These are phyloP conservation scores for Antedon mediterranea DNA, from an alignment of 53 echinoderm and acorn worm genomes.

Conservation along the genomic window DNA sequence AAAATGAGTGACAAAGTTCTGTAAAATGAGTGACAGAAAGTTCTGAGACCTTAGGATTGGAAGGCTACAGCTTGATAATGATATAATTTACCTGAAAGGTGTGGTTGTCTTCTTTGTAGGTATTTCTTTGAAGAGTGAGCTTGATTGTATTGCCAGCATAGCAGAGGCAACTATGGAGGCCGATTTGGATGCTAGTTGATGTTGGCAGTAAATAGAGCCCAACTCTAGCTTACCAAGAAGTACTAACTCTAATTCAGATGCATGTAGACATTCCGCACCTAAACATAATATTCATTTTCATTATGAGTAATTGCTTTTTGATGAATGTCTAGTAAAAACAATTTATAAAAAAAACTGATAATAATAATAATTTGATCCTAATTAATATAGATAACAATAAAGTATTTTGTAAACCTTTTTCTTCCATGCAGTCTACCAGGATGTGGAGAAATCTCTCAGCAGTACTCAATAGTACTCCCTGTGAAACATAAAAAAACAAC, in stretches of 20 bases:
- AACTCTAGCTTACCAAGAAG: constrained; percentile 75
- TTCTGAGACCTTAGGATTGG: too few species aligned
- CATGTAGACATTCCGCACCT: constrained; percentile 47
- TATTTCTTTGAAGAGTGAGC: constrained; percentile 41
- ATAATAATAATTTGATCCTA: too few species aligned
- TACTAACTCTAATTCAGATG: constrained; percentile 83
- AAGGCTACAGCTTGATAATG: too few species aligned
- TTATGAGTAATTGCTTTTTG: too few species aligned
- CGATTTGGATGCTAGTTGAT: constrained; percentile 49
- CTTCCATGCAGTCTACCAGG: constrained; percentile 75
- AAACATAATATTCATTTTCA: background rate
- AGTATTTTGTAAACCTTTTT: constrained; percentile 35
- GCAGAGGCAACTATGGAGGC: constrained; percentile 70
- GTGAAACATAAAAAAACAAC: background rate
- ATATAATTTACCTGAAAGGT: constrained; percentile 32
- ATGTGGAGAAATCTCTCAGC: constrained; percentile 64
- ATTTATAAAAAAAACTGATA: too few species aligned
- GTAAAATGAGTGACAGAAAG: too few species aligned
- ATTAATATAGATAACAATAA: too few species aligned
- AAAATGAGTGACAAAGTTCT: too few species aligned
- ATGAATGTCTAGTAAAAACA: too few species aligned
- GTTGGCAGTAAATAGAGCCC: constrained; percentile 53
- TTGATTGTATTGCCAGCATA: constrained; percentile 60
- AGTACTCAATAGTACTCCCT: constrained; percentile 67
- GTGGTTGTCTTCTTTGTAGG: constrained; percentile 23